phyloP scores from a whole-genome alignment of 2,113 vertebrate species.

The Silurus glanis region DNA sequence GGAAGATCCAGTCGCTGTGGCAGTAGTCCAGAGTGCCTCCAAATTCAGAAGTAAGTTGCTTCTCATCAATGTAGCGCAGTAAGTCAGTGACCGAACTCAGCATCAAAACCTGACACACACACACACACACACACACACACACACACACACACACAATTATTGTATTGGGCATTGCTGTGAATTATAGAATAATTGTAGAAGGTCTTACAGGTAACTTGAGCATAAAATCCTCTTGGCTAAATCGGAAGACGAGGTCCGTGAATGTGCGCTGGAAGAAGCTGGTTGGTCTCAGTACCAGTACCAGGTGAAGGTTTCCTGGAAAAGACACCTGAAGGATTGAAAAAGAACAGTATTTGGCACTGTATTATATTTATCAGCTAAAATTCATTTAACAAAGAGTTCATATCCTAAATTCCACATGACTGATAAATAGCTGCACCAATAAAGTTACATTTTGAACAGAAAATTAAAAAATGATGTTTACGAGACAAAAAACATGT shows the following conservation, averaged over 20 bases:
- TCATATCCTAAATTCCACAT: background rate
- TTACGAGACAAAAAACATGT: background rate
- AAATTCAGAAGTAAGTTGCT: conserved; percentile 92
- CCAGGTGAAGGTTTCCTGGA: conserved; percentile 91
- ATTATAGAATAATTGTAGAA: background rate
- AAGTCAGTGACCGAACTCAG: conserved; percentile 95
- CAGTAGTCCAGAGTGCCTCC: conserved; percentile 94
- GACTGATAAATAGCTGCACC: background rate
- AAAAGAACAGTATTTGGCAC: conserved; percentile 6
- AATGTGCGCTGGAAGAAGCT: conserved; percentile 96
- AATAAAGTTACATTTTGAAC: background rate
- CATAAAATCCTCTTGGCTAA: conserved; percentile 96
- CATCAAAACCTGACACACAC: conserved; percentile 86
- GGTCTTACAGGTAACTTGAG: conserved; percentile 89
- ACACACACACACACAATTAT: conserved; percentile 1
- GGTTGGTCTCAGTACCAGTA: conserved; percentile 92
- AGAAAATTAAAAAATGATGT: background rate
- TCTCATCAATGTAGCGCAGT: conserved; percentile 89
- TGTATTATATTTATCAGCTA: no score
- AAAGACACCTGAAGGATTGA: conserved; percentile 80
- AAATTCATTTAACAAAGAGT: background rate
- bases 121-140: conserved; percentile 25
- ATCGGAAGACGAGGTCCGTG: conserved; percentile 93
- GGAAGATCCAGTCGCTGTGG: conserved; percentile 94
- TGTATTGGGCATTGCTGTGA: background rate